Conservation (phyloP, 2,797 vertebrate species). For the Hydrocynus forskahlii region DNA sequence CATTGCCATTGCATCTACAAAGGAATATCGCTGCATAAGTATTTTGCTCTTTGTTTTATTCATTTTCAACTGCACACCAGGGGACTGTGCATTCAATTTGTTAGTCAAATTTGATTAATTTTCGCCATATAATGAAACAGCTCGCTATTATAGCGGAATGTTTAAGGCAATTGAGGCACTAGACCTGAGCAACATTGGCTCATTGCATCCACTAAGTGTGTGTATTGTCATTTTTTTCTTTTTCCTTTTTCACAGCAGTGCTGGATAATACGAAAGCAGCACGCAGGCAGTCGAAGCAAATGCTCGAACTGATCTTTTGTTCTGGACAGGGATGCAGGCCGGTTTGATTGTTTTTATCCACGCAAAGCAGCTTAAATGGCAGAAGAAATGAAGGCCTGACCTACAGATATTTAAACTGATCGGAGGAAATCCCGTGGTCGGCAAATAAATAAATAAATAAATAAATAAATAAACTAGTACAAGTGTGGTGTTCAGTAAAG, state of each 20-base stretch:
- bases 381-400: constrained; percentile 44
- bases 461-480: neutral
- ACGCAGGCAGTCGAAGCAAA: constrained; percentile 2
- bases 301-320: constrained; percentile 24
- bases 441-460: neutral
- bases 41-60: constrained; percentile 36
- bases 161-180: constrained; percentile 34
- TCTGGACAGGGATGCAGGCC: constrained; percentile 6
- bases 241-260: neutral
- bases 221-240: neutral
- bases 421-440: neutral
- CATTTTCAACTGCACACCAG: constrained; percentile 27
- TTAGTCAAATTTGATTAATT: constrained; percentile 50
- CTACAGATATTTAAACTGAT: constrained; percentile 50
- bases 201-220: constrained; percentile 33
- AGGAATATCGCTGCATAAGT: constrained; percentile 19
- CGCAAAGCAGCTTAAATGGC: constrained; percentile 61
- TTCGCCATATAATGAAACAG: constrained; percentile 42
- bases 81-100: constrained; percentile 40
- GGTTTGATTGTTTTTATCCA: constrained; percentile 43
- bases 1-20: neutral
- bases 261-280: neutral
- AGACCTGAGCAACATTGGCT: constrained; percentile 32
- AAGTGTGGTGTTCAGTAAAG: neutral
- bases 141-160: constrained; percentile 11